phyloP scores from a whole-genome alignment of 2,113 vertebrate genomes.

The Cyphomyrus discorhynchus region DNA sequence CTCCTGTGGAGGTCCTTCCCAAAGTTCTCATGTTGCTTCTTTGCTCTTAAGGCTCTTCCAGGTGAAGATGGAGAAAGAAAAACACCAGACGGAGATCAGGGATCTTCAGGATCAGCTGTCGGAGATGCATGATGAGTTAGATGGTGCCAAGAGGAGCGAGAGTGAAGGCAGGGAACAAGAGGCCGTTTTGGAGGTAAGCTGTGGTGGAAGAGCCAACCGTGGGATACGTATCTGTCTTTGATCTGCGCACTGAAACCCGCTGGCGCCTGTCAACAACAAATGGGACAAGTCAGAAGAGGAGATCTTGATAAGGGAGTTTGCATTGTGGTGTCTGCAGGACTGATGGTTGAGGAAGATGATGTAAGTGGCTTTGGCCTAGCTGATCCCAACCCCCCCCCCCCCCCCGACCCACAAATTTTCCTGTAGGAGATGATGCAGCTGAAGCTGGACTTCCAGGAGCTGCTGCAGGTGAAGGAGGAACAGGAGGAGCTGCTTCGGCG shows the following conservation, averaged over 20 bases:
- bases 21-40: not conserved
- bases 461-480: conserved; percentile 77
- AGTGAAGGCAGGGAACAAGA: conserved; percentile 72
- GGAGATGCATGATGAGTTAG: conserved; percentile 96
- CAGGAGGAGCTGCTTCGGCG: conserved; percentile 82
- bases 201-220: not conserved
- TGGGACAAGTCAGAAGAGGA: not conserved
- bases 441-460: conserved; percentile 75
- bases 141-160: conserved; percentile 67
- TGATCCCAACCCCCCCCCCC: not conserved
- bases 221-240: not conserved
- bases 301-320: not conserved
- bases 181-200: conserved; percentile 71
- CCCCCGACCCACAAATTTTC: not conserved
- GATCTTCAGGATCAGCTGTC: conserved; percentile 97
- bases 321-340: not conserved
- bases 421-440: conserved; percentile 78
- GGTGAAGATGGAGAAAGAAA: conserved; percentile 93
- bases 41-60: conserved; percentile 73
- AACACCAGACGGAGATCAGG: conserved; percentile 89
- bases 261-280: not conserved
- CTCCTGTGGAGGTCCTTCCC: not conserved
- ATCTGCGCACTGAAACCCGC: not conserved
- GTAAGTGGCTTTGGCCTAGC: not conserved
- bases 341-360: not conserved